Percentiles rank a stretch among this genome's conserved stretches.
Conservation (phyloP, 2,797 vertebrate genomes). For the Delichon dasypus region DNA sequence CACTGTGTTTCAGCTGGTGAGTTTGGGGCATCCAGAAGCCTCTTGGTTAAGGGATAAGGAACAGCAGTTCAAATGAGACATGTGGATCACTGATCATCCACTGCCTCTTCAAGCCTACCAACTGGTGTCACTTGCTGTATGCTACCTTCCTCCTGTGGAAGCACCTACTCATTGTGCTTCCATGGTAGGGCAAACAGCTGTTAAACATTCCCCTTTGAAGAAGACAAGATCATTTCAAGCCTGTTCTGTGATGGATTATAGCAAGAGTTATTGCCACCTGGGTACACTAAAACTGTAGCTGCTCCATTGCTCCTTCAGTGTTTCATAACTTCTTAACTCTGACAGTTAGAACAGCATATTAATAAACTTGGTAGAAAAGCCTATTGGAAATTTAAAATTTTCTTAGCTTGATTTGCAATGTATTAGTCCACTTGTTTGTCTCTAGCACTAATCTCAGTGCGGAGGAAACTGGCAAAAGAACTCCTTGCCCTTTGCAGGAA, state of each 20-base stretch:
- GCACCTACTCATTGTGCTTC: background rate
- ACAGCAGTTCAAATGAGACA: background rate
- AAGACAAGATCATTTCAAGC: background rate
- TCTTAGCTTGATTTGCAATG: background rate
- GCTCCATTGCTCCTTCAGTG: background rate
- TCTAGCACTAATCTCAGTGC: background rate
- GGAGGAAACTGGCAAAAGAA: background rate
- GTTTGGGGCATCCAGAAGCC: background rate
- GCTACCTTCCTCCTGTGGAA: background rate
- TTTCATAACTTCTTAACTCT: background rate
- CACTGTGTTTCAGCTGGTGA: background rate
- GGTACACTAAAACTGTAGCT: background rate
- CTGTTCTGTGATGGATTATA: background rate
- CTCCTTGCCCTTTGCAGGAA: background rate
- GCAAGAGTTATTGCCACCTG: background rate
- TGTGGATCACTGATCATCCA: background rate
- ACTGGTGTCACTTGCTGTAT: rapidly evolving
- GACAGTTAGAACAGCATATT: background rate
- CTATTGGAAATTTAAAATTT: background rate
- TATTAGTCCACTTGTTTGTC: background rate
- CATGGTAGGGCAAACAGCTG: background rate
- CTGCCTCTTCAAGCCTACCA: background rate
- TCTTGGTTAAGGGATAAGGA: background rate
- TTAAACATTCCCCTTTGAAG: background rate
- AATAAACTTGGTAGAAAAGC: background rate